phyloP scores from a whole-genome alignment of 2,888 invertebrate genomes.

The Thecocarcelia acutangulata region DNA sequence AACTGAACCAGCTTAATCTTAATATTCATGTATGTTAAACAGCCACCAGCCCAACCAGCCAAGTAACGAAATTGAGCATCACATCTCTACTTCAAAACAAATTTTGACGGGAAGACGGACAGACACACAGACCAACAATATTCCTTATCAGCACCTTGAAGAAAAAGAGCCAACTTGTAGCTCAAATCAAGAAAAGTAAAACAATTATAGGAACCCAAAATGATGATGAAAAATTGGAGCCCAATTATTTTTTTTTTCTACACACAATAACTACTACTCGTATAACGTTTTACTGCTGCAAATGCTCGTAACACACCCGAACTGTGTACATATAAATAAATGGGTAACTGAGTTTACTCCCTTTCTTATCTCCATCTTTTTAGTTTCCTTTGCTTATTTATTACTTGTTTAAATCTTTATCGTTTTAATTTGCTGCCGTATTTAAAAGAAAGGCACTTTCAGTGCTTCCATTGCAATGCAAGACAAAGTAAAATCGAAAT shows the following conservation, averaged over 20 bases:
- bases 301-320: conserved; percentile 16
- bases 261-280: conserved; percentile 37
- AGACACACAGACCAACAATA: background rate
- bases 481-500: background rate
- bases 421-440: conserved; percentile 45
- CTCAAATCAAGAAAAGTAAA: conserved; percentile 39
- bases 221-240: conserved; percentile 50
- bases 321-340: background rate
- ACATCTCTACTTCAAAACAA: conserved; percentile 53
- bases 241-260: conserved; percentile 8
- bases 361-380: conserved; percentile 63
- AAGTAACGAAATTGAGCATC: conserved; percentile 62
- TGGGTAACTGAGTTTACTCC: conserved; percentile 41
- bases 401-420: conserved; percentile 71
- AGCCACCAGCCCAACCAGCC: conserved; percentile 48
- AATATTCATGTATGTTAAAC: conserved; percentile 28
- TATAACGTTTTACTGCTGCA: conserved; percentile 45
- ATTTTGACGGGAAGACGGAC: conserved; percentile 10
- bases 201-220: conserved; percentile 26
- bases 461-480: background rate
- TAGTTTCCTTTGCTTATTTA: conserved; percentile 69
- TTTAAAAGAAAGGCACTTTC: background rate
- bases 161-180: conserved; percentile 48
- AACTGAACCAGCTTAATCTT: conserved; percentile 38
- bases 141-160: conserved; percentile 46